phyloP scores from a whole-genome alignment of 1,140 invertebrate genomes.

The Galleria mellonella region DNA sequence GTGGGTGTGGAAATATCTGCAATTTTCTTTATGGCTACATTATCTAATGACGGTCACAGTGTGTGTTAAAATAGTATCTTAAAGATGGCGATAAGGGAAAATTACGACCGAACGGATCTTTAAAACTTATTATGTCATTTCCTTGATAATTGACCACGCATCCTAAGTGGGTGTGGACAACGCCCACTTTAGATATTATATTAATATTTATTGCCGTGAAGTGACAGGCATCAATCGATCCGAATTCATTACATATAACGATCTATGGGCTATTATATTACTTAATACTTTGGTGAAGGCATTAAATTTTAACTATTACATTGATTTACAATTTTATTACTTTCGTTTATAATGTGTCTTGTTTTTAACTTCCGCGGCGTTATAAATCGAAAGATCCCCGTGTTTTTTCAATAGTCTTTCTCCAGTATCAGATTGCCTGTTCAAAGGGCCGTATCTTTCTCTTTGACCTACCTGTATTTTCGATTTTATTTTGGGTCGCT shows the following conservation, averaged over 20 bases:
- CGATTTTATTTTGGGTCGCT: constrained; percentile 15
- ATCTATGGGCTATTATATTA: constrained; percentile 8
- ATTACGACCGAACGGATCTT: constrained; percentile 17
- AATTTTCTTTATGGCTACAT: constrained; percentile 48
- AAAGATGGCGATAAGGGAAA: constrained; percentile 20
- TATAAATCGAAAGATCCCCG: constrained; percentile 23
- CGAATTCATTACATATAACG: constrained; percentile 15
- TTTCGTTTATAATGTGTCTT: constrained; percentile 12
- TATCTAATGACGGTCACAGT: constrained; percentile 33
- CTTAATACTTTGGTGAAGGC: constrained; percentile 20
- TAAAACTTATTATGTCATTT: constrained; percentile 21
- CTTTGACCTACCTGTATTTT: constrained; percentile 25
- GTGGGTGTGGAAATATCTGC: constrained; percentile 25
- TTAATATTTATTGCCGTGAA: background rate
- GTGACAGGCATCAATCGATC: constrained; percentile 6
- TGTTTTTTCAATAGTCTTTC: constrained; percentile 30
- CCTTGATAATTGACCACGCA: constrained; percentile 1
- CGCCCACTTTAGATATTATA: too few species aligned
- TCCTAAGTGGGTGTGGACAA: too few species aligned
- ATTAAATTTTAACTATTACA: constrained; percentile 16
- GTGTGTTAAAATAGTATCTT: constrained; percentile 30
- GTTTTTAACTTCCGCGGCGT: constrained; percentile 16
- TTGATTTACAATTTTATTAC: constrained; percentile 15
- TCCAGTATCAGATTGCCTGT: constrained; percentile 19
- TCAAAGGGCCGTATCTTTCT: constrained; percentile 30